Percentiles rank a stretch among this genome's conserved stretches.
These are phyloP conservation scores for Platysteira castanea DNA, from an alignment of 2,113 vertebrate species.

Conservation along the genomic window DNA sequence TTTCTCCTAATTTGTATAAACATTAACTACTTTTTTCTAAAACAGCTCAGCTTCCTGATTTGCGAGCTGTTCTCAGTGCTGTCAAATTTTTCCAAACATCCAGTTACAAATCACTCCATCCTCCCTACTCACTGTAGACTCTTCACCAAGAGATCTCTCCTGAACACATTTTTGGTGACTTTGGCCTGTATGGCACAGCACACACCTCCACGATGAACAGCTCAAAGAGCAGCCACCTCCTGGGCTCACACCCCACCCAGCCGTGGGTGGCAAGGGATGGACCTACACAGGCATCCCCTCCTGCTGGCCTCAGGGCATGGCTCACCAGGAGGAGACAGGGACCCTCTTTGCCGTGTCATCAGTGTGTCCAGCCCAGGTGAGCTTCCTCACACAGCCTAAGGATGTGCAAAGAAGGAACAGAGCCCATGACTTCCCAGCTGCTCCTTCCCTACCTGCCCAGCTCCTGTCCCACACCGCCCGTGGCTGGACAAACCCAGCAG, in stretches of 20 bases:
- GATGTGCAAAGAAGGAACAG: neutral
- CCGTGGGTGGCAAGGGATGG: neutral
- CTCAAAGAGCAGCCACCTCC: neutral
- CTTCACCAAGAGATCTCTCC: neutral
- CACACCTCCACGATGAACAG: neutral
- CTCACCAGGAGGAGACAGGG: neutral
- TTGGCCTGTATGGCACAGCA: neutral
- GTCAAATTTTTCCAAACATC: neutral
- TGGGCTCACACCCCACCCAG: neutral
- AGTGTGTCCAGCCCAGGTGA: no score
- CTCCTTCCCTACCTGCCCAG: neutral
- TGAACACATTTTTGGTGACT: neutral
- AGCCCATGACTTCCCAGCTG: neutral
- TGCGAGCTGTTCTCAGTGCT: neutral
- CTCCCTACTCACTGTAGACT: neutral
- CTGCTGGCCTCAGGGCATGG: neutral
- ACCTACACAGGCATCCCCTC: neutral
- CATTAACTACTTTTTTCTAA: neutral
- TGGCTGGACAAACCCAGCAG: neutral
- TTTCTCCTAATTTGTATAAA: neutral
- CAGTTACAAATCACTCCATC: neutral
- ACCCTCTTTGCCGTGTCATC: neutral
- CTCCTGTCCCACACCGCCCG: fast-evolving
- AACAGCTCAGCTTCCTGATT: neutral
- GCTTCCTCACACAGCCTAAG: neutral